Conservation (phyloP, 2,797 vertebrate genomes). For the Pseudomugil gertrudae region DNA sequence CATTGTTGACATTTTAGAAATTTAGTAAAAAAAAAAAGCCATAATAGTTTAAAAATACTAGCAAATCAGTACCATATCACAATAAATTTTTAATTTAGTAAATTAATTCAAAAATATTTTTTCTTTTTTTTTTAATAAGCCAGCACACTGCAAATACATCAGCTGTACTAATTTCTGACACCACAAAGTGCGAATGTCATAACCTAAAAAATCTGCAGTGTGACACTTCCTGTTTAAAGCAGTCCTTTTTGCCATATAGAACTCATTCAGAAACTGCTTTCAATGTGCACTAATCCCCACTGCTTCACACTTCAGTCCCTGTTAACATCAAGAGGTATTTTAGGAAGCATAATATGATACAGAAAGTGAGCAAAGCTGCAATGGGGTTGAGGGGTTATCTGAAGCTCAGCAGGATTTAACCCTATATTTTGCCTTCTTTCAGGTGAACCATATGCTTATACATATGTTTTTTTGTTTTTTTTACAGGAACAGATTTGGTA, state of each 20-base stretch:
- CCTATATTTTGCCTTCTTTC: not conserved
- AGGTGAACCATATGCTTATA: not conserved
- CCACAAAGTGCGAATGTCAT: slow-evolving; percentile 29
- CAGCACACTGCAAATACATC: too few relatives aligned
- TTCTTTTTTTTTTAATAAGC: too few relatives aligned
- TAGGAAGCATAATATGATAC: slow-evolving; percentile 14
- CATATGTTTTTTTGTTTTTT: slow-evolving; percentile 7
- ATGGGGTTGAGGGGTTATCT: not conserved
- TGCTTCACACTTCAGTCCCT: slow-evolving; percentile 37
- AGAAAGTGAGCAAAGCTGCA: slow-evolving; percentile 12
- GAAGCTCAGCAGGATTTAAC: slow-evolving; percentile 1
- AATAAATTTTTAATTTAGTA: too few relatives aligned
- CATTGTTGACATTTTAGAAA: too few relatives aligned
- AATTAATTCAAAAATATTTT: too few relatives aligned
- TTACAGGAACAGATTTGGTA: not conserved
- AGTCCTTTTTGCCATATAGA: slow-evolving; percentile 13
- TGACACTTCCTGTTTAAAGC: slow-evolving; percentile 24
- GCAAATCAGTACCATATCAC: too few relatives aligned
- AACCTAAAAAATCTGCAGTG: slow-evolving; percentile 22
- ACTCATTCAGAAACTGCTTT: slow-evolving; percentile 24
- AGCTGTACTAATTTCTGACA: too few relatives aligned
- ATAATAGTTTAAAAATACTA: too few relatives aligned
- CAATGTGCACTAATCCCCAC: slow-evolving; percentile 41
- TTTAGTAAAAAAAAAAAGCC: too few relatives aligned
- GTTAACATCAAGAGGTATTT: slow-evolving; percentile 41